Base-by-base conservation (phyloP, 2,888 invertebrate species). In the Apamea crenata region DNA sequence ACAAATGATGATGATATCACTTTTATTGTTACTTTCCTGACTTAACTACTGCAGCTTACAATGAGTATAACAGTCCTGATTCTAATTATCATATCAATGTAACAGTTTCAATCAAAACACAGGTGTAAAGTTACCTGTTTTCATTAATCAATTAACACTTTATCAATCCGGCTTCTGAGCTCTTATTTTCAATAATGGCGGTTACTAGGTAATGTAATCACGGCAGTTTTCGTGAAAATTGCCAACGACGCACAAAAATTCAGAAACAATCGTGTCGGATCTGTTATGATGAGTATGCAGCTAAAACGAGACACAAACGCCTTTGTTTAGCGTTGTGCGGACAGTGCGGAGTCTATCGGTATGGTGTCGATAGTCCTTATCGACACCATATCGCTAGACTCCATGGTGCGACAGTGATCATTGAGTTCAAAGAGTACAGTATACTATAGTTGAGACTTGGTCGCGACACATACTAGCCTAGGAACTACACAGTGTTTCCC, bases 141-240 rank as follows among this genome's bases (percentile, higher is more conserved):
- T 72, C 76, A 85, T 78, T 87, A 76, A 66, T 72, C 65, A 78
- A 78, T 86, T 82, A 82, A 71, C 77, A 74, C 66, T 53, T 18
- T 18, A 69, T 29, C 10, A 72, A 80, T 80, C 72, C 36, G 61
- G 47, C 72, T 85, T 77, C 40, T 56, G 44, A 53, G 53, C 21
- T 66, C 25, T 36, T 76, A 66, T 25, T 59, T 73, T 68, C 21
- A 61, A 59, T 87, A 70, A 63, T 72, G n/a, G 50, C 32, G 14
- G 18, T 61, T 65, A 70, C 36, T 25, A 25, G 65, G 66, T 67
- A 69, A 78, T 77, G 25, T 71, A 82, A 79, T 44, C 40, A 44
- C 4, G 53, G 21, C 29, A 61, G 18, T 14, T 67, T 71, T 75
- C 36, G 2, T 14, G 18, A 50, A 32, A 78, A 71, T 63, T 59